Conservation (phyloP, 2,797 vertebrate genomes). For the Myotis findleyi region DNA sequence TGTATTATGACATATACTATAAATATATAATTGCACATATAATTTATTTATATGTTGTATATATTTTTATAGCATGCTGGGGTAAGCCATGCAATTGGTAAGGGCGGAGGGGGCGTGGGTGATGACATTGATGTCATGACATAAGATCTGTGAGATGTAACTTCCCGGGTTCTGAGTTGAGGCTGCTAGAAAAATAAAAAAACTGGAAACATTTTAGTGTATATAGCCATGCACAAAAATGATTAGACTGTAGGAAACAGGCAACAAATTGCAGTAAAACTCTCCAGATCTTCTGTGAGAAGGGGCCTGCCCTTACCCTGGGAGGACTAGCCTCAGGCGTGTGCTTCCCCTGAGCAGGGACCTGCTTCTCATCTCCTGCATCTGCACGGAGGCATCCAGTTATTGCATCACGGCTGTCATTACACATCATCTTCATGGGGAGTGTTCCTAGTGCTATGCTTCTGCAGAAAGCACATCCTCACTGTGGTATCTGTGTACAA, state of each 20-base stretch:
- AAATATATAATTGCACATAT: background rate
- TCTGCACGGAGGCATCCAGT: rapidly evolving
- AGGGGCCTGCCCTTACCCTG: background rate
- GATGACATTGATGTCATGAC: background rate
- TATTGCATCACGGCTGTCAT: background rate
- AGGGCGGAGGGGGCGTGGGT: background rate
- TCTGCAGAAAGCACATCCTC: background rate
- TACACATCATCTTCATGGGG: background rate
- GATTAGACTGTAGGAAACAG: background rate
- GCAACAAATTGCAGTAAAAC: background rate
- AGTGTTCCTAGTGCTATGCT: background rate
- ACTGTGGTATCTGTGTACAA: background rate
- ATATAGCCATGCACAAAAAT: background rate
- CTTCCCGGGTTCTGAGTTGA: background rate
- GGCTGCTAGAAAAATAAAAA: background rate
- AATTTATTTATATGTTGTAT: background rate
- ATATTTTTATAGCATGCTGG: background rate
- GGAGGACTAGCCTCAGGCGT: no score
- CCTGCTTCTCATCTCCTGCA: background rate
- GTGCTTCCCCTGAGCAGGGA: background rate
- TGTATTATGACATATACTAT: background rate
- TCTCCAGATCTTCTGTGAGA: background rate
- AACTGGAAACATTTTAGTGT: background rate
- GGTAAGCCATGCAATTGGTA: background rate
- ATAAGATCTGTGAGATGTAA: background rate